Percentiles rank a stretch among this genome's conserved stretches.
These are phyloP conservation scores for Gallinago undulata DNA, from an alignment of 2,113 vertebrate species.

Conservation along the genomic window DNA sequence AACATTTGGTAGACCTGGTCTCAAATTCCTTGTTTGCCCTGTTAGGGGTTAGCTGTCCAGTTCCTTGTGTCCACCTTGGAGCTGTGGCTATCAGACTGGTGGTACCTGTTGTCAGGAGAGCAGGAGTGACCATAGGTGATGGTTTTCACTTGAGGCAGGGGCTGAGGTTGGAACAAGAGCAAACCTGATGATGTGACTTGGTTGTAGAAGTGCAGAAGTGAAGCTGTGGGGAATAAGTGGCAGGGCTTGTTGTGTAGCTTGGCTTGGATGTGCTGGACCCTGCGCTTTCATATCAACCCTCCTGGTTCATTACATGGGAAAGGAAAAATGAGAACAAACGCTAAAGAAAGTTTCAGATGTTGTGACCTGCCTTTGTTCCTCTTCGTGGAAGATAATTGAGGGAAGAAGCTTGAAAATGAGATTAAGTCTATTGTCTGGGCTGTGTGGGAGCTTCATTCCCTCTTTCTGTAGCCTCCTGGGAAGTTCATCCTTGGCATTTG, in stretches of 20 bases:
- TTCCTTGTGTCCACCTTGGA: too few species aligned
- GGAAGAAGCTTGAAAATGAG: not conserved
- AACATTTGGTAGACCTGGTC: not conserved
- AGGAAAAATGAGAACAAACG: not conserved
- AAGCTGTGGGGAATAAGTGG: not conserved
- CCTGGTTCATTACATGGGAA: not conserved
- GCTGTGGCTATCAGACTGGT: not conserved
- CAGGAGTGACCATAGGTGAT: not conserved
- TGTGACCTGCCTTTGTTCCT: not conserved
- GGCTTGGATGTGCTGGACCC: not conserved
- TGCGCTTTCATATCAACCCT: not conserved
- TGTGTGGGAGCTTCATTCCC: not conserved
- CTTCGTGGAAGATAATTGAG: not conserved
- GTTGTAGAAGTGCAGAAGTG: not conserved
- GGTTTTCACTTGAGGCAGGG: not conserved
- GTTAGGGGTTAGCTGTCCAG: too few species aligned
- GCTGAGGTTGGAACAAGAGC: not conserved
- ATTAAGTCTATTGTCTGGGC: not conserved
- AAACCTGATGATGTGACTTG: not conserved
- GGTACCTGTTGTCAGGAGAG: not conserved
- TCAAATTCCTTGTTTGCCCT: not conserved
- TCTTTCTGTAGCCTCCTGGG: not conserved
- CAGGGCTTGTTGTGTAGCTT: not conserved
- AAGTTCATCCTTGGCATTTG: not conserved
- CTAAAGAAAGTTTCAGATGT: not conserved